Evolutionary conservation across 2,797 vertebrate species (phyloP), one percentile per base, ranked within the genome.

Genomic region (Semotilus atromaculatus): DNA sequence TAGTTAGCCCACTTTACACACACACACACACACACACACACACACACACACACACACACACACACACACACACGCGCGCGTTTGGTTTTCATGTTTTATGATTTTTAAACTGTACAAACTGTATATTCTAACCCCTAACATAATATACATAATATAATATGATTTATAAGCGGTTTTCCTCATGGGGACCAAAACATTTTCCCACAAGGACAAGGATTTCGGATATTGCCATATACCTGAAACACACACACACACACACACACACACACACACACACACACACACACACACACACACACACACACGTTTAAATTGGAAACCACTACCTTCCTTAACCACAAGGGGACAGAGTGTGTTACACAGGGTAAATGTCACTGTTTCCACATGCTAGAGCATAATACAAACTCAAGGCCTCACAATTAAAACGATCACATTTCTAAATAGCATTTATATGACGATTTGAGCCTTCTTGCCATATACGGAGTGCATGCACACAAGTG

Each of bases 281-380:
- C 26, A 21, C n/a, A 60, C 34, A 13, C 34, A 21, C 29, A 31
- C 7, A 60, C 38, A 36, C 40, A 70, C 7, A 64, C 31, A 53
- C 2, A 23, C 1, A 34, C 11, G 55, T 73, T 38, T 19, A 21
- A 16, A 45, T 23, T 60, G 3, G 8, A 66, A 29, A 45, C 72
- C 8, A 77, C 48, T 70, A 62, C 26, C n/a, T 36, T 62, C 29
- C 23, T 77, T 82, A 31, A 45, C 86, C 86, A 87, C 80, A 81
- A 72, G 86, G 48, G 74, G 82, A 62, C 86, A 85, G 77, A 77
- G 58, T 79, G 67, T 29, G 48, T 48, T 48, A 64, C 18, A 73
- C 26, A 64, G 45, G 26, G 40, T 71, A 19, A 55, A 51, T 18
- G 3, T 58, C 36, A 34, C 26, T 11, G 26, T 38, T 68, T 9